Evolutionary conservation across 2,888 invertebrate species (phyloP).

Genomic region (Miltochrista miniata): DNA sequence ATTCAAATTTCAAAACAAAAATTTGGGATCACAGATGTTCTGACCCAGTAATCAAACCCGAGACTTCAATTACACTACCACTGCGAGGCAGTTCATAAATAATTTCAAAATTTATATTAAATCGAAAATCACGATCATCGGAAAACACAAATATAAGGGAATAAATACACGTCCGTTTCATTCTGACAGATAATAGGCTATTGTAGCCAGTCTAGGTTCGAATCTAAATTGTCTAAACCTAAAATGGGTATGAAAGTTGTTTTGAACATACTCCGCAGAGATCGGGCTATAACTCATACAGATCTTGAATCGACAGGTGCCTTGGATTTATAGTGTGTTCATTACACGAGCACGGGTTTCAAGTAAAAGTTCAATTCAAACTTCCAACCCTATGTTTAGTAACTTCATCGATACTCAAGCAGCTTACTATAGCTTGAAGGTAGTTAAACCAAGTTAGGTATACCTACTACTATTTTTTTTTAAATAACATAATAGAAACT

Average conservation of each 20-base stretch:
- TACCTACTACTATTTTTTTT: no score
- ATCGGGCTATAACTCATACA: slow-evolving; percentile 61
- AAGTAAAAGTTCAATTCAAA: slow-evolving; percentile 29
- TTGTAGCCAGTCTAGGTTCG: slow-evolving; percentile 45
- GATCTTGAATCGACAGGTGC: slow-evolving; percentile 60
- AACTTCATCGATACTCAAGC: not conserved
- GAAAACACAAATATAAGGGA: no score
- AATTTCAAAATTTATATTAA: no score
- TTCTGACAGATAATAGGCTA: slow-evolving; percentile 29
- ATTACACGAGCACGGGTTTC: slow-evolving; percentile 38
- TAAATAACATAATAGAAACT: no score
- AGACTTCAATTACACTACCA: no score
- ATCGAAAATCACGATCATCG: no score
- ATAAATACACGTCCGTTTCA: slow-evolving; percentile 26
- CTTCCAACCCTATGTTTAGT: not conserved
- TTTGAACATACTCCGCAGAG: slow-evolving; percentile 44
- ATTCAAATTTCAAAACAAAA: no score
- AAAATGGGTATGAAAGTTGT: slow-evolving; percentile 74
- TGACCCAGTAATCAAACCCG: no score
- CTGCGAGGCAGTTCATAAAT: no score
- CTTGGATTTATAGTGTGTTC: slow-evolving; percentile 45
- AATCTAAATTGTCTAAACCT: slow-evolving; percentile 47
- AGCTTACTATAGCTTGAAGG: no score
- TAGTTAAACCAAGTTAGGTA: no score
- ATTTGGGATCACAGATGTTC: no score